Conservation (phyloP, 1,140 invertebrate genomes). For the Pristionchus pacificus region DNA sequence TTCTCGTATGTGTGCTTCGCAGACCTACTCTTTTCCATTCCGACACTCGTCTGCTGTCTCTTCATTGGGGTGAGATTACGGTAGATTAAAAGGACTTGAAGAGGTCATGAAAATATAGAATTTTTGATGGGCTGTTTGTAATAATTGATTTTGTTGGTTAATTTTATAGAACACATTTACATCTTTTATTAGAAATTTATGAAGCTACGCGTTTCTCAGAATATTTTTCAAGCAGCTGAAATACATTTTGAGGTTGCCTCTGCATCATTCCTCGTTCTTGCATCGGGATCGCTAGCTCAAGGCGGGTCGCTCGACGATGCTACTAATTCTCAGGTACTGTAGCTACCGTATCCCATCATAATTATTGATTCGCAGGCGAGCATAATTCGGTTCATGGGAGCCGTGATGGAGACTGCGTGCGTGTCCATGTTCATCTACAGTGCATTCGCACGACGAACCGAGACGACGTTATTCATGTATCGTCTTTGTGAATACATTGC, state of each 20-base stretch:
- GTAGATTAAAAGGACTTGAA: no score
- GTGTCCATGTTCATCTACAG: neutral
- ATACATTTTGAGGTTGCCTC: neutral
- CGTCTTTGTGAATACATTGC: neutral
- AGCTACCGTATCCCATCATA: no score
- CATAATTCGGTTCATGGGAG: neutral
- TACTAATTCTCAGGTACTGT: neutral
- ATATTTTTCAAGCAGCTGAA: no score
- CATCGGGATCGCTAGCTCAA: constrained; percentile 6
- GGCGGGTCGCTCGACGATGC: neutral
- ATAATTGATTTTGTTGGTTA: no score
- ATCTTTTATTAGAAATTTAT: no score
- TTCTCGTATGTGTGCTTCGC: constrained; percentile 18
- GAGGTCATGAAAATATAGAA: no score
- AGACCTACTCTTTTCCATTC: constrained; percentile 17
- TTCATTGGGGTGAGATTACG: neutral
- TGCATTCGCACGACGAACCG: neutral
- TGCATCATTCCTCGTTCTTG: constrained; percentile 1
- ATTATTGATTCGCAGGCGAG: neutral
- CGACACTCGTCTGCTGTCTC: constrained; percentile 9
- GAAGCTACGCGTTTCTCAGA: no score
- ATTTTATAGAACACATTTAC: no score
- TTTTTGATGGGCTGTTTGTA: no score
- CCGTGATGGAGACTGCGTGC: neutral
- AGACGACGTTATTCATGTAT: neutral